Evolutionary conservation across 2,113 vertebrate genomes (phyloP).

Genomic region (Chlorodrepanis virens): DNA sequence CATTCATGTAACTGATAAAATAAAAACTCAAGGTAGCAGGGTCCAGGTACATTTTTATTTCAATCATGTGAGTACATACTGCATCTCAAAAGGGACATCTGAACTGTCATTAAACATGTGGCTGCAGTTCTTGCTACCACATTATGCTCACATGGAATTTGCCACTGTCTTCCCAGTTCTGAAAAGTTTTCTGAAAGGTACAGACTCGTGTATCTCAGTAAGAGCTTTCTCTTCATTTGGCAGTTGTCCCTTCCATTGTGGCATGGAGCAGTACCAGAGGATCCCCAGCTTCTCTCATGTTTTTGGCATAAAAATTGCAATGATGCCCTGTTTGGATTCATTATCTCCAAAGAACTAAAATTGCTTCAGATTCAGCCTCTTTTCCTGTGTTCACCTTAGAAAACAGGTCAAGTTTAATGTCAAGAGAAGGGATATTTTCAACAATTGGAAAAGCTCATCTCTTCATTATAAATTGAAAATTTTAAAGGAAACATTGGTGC

Average conservation of each 20-base stretch:
- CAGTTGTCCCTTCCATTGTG: neutral
- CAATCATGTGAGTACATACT: neutral
- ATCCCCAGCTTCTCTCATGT: rapidly evolving
- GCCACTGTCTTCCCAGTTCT: neutral
- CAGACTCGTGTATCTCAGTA: neutral
- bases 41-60: neutral
- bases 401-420: neutral
- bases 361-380: neutral
- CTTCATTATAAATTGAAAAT: neutral
- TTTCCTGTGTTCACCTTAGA: neutral
- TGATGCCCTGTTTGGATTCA: neutral
- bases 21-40: neutral
- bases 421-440: neutral
- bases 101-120: neutral
- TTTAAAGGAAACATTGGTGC: neutral
- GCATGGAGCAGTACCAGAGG: neutral
- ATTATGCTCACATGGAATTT: neutral
- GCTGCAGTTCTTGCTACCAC: neutral
- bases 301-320: neutral
- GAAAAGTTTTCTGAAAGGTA: neutral
- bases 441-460: neutral
- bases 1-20: neutral
- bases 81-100: neutral
- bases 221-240: neutral
- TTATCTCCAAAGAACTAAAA: neutral